Evolutionary conservation across 2,888 invertebrate genomes (phyloP), one percentile per base, ranked within the genome.

Genomic region (Epiperipatus broadwayi): DNA sequence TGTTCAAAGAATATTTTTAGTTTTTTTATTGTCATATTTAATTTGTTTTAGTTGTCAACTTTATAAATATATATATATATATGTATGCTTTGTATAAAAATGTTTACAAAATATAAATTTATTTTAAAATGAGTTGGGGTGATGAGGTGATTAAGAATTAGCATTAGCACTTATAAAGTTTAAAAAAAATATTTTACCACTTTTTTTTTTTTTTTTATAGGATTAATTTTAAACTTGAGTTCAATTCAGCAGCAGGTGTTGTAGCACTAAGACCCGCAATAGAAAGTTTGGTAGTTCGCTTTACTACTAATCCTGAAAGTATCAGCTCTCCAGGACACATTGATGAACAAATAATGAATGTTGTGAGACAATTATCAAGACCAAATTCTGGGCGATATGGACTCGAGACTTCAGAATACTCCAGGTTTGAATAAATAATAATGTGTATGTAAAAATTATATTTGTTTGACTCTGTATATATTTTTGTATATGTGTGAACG

Each of bases 231-330:
- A 71, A 77, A 10, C 87, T 93, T 73, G 68, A 76, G 40, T 72
- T 79, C 0, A 57, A 65, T 25, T 58, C 73, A 5, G 95, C 93
- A 0, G 76, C 85, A 0, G 67, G 74, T 22, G 70, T 95, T 38
- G 73, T 80, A 1, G 79, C 85, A 2, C 63, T 97, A 4, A 70
- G 91, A 21, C 89, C 91, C 1, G 81, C 81, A 2, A 54, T 95
- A 4, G 93, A 95, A 61, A 69, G 72, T 45, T 64, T 93, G 2
- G 74, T 93, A 3, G 72, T 83, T 5, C 63, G 74, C 40, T 77
- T 78, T 1, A 75, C 85, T 2, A 68, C 72, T 38, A 69, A 79
- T 41, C 91, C 93, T 0, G 79, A 80, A 52, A 64, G 70, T 2
- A 72, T 83, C 1, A 52, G 75, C 19, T 68, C 74, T 27, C 69